phyloP scores from a whole-genome alignment of 1,140 invertebrate species.

The Lordiphosa clarofinis region DNA sequence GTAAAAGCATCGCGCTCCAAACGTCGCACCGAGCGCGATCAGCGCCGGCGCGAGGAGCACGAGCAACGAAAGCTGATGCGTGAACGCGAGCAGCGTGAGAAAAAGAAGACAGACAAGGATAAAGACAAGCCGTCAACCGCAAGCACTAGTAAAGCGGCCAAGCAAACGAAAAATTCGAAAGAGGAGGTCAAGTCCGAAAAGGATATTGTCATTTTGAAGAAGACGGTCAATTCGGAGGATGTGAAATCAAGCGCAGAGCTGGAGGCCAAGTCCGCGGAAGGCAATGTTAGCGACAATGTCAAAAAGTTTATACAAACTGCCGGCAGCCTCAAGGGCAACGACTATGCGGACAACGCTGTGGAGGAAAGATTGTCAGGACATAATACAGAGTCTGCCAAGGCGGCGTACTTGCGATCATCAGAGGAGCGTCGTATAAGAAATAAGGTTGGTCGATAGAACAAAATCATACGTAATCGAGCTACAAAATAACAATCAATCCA shows the following conservation, averaged over 20 bases:
- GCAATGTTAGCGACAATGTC: not conserved
- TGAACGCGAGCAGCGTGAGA: constrained; percentile 43
- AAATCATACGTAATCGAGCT: too few species aligned
- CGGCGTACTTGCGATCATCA: constrained; percentile 15
- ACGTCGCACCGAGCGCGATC: constrained; percentile 57
- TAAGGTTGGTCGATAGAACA: constrained; percentile 63
- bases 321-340: not conserved
- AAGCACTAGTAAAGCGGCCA: constrained; percentile 4
- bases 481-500: too few species aligned
- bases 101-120: constrained; percentile 36
- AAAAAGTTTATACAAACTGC: constrained; percentile 6
- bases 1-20: constrained; percentile 56
- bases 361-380: not conserved
- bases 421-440: constrained; percentile 80
- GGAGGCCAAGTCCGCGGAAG: not conserved
- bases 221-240: constrained; percentile 18
- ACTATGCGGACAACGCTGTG: not conserved
- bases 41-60: constrained; percentile 67
- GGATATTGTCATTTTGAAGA: constrained; percentile 58
- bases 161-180: constrained; percentile 6
- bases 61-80: constrained; percentile 48
- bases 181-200: constrained; percentile 51
- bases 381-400: constrained; percentile 17
- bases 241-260: not conserved
- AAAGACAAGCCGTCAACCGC: constrained; percentile 18